These are phyloP conservation scores for Antidorcas marsupialis DNA, from an alignment of 2,113 vertebrate species.

Conservation along the genomic window DNA sequence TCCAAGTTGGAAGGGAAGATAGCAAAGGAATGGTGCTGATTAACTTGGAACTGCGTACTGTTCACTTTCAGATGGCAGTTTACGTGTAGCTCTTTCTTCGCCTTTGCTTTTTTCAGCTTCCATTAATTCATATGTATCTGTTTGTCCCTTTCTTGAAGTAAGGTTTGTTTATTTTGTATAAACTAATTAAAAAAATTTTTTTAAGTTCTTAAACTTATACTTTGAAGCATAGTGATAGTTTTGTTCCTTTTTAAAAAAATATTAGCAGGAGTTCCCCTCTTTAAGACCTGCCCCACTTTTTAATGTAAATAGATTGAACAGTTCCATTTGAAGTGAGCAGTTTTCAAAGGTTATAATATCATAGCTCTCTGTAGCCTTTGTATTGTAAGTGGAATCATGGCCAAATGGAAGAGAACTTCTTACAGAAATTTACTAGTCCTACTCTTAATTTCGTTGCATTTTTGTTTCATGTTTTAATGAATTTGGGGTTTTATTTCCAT, in stretches of 20 bases:
- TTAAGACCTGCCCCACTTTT: neutral
- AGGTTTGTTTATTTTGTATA: constrained; percentile 15
- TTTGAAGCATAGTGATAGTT: neutral
- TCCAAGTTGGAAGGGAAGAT: constrained; percentile 13
- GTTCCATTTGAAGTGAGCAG: neutral
- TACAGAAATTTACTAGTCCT: neutral
- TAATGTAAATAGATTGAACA: neutral
- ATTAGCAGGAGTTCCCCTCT: neutral
- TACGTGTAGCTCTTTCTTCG: constrained; percentile 2
- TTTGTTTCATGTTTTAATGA: neutral
- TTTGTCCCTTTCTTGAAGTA: neutral
- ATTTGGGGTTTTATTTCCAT: neutral
- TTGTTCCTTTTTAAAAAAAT: neutral
- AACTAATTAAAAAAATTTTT: neutral
- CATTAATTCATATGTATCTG: neutral
- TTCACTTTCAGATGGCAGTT: neutral
- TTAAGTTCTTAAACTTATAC: neutral
- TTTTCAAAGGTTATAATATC: neutral
- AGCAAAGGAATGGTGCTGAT: constrained; percentile 20
- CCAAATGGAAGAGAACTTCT: neutral
- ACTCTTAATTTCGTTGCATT: neutral
- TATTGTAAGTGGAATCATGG: neutral
- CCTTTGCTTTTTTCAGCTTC: constrained; percentile 24
- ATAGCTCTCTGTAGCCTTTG: neutral
- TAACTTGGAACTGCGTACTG: neutral